Percentiles rank a stretch among this genome's conserved stretches.
phyloP scores from a whole-genome alignment of 2,888 invertebrate genomes.

The Sphaerophoria rueppellii region DNA sequence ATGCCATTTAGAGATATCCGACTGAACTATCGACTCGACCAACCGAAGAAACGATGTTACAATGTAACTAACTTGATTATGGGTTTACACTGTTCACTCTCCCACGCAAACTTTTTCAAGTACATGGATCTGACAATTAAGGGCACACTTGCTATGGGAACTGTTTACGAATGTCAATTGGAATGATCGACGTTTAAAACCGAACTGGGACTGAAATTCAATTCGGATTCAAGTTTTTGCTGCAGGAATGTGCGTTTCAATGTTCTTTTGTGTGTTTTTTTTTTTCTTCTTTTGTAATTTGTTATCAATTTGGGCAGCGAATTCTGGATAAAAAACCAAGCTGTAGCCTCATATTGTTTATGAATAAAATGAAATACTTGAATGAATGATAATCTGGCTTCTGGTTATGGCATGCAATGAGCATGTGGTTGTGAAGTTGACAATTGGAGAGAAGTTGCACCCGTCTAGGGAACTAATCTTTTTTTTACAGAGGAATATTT shows the following conservation, averaged over 20 bases:
- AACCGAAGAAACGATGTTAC: background rate
- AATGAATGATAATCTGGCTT: background rate
- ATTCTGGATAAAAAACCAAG: constrained; percentile 12
- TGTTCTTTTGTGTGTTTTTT: constrained; percentile 52
- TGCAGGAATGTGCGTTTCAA: constrained; percentile 19
- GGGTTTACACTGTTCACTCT: background rate
- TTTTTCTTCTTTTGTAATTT: constrained; percentile 30
- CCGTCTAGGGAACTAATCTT: constrained; percentile 59
- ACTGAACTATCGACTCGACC: background rate
- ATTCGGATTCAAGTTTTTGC: constrained; percentile 46
- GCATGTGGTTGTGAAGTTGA: constrained; percentile 15
- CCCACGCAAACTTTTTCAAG: background rate
- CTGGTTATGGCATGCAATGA: background rate
- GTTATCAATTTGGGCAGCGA: constrained; percentile 66
- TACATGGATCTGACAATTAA: background rate
- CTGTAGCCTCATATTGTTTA: constrained; percentile 31
- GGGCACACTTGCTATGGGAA: constrained; percentile 5
- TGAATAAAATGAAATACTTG: constrained; percentile 41
- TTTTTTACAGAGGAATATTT: constrained; percentile 22
- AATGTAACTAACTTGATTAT: constrained; percentile 29
- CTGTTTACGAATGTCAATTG: constrained; percentile 34
- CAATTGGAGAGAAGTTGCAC: constrained; percentile 37
- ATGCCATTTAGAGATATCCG: constrained; percentile 9
- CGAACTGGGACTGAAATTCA: constrained; percentile 53
- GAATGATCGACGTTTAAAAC: constrained; percentile 60